Evolutionary conservation across 2,797 vertebrate genomes (phyloP).

Genomic region (Artibeus lituratus): DNA sequence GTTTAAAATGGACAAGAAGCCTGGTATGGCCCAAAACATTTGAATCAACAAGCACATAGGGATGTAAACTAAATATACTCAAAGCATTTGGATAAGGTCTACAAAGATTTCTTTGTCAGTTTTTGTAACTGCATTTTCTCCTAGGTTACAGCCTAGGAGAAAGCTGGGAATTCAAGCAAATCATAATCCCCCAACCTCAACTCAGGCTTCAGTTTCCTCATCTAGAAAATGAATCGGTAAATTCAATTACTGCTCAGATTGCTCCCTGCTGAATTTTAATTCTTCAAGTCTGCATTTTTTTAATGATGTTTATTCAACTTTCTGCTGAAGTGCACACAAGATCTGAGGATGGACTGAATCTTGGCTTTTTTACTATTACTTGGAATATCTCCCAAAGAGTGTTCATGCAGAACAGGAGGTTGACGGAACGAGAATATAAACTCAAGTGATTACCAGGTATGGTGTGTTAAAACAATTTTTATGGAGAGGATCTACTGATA

Average conservation of each 20-base stretch:
- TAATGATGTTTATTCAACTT: background rate
- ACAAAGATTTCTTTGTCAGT: background rate
- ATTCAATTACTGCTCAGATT: background rate
- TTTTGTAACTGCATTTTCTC: background rate
- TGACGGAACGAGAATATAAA: background rate
- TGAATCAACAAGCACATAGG: background rate
- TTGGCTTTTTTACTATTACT: background rate
- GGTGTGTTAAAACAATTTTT: background rate
- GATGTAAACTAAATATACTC: background rate
- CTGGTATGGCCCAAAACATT: background rate
- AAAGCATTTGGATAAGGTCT: background rate
- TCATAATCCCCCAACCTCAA: accelerated
- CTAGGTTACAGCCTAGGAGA: background rate
- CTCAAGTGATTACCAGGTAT: background rate
- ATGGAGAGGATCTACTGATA: background rate
- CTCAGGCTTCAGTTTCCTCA: background rate
- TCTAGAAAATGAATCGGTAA: background rate
- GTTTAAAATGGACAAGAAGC: background rate
- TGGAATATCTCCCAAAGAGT: background rate
- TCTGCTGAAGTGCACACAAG: background rate
- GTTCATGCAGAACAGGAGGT: background rate
- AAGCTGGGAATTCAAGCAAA: background rate
- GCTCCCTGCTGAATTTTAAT: background rate
- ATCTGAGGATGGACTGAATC: background rate
- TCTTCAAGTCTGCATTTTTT: background rate